Evolutionary conservation across 2,888 invertebrate genomes (phyloP), one percentile per base, ranked within the genome.

Genomic region (Nowickia ferox): DNA sequence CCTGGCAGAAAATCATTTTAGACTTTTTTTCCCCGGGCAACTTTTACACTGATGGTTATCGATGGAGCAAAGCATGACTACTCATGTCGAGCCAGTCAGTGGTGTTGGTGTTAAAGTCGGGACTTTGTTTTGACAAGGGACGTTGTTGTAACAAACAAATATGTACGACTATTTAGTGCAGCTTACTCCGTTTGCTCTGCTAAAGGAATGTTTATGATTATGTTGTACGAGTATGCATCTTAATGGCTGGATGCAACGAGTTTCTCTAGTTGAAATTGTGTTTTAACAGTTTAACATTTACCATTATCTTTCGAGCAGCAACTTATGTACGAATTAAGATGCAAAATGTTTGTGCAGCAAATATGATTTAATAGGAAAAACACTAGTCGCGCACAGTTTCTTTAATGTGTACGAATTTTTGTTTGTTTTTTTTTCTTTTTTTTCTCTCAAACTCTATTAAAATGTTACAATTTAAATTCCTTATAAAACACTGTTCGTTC

Each of bases 41-140:
- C 81, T 81, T 83, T 86, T 86, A 83, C 86, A 86, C 83, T 86
- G 86, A 86, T 86, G 86, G 86, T 86, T 86, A 86, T 86, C 86
- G 75, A n/a, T 76, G 66, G 83, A 86, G 83, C 86, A 83, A 80
- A 83, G 86, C 86, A 86, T 86, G 86, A 86, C 86, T 86, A 83
- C 86, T 86, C 86, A 86, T 83, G 86, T 86, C 72, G 86, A 72
- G 86, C 42, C 48, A 74, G 66, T 59, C 40, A 30, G 75, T 86
- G 85, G 69, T 79, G 65, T 75, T 82, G 78, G 85, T 86, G 86
- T 86, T 86, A 86, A 86, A 86, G 86, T 86, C 79, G 86, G 83
- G 86, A 86, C 83, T 76, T 79, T 82, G 55, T 78, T 75, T 77
- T 68, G 19, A 75, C 77, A 77, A 66, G 83, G 77, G 63, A 38